phyloP scores from a whole-genome alignment of 2,113 vertebrate species.

The Poeciliopsis prolifica region DNA sequence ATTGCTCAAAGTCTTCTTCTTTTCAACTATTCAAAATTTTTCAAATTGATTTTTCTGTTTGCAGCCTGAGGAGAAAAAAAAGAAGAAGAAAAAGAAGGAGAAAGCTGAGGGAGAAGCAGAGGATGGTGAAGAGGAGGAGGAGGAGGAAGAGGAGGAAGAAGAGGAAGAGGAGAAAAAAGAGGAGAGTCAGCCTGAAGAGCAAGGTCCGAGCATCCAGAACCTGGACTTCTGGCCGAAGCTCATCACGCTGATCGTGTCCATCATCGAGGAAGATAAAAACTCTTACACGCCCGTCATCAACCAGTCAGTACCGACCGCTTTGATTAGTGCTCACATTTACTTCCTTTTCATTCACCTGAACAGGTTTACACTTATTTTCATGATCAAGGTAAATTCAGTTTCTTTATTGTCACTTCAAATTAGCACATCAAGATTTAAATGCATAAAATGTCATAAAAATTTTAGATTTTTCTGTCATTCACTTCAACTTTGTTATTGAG shows the following conservation, averaged over 20 bases:
- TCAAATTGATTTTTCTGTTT: background rate
- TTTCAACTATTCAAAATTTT: background rate
- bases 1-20: too few relatives aligned
- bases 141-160: conserved; percentile 30
- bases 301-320: conserved; percentile 82
- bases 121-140: conserved; percentile 13
- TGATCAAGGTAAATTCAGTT: background rate
- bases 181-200: conserved; percentile 82
- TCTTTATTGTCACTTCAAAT: background rate
- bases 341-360: background rate
- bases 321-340: background rate
- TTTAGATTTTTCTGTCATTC: background rate
- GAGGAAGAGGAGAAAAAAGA: conserved; percentile 74
- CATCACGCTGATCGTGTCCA: conserved; percentile 97
- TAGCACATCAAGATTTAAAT: background rate
- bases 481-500: background rate
- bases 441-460: background rate
- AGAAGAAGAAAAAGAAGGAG: conserved; percentile 55
- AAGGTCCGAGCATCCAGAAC: conserved; percentile 92
- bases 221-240: conserved; percentile 99
- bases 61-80: conserved; percentile 58
- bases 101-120: conserved; percentile 25
- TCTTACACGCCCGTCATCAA: conserved; percentile 92
- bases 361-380: background rate
- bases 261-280: conserved; percentile 97